Base-by-base conservation (phyloP, 2,797 vertebrate species). In the Podarcis siculus region DNA sequence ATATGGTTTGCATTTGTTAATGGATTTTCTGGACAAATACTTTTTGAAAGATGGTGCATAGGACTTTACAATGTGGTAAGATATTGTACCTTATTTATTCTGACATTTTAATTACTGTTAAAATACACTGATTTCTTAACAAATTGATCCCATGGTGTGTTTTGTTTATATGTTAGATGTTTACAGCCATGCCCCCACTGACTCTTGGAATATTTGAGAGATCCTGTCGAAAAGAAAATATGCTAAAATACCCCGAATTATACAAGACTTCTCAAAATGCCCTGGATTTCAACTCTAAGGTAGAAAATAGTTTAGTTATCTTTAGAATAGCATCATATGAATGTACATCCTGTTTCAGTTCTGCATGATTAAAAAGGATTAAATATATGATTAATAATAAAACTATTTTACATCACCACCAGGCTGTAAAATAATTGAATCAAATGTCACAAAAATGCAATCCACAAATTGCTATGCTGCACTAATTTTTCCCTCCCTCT, bases 1-100 rank as follows among this genome's bases (percentile, higher is more conserved):
- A 98, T 99, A 97, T 99, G 99, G 99, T 99, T 99, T 94, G 99
- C 99, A 8, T 99, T 99, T 86, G 98, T 99, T 92, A 99, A 99
- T 89, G 99, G 99, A 84, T 99, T 99, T 97, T 99, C 99, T 66
- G 99, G 99, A 92, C 99, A 99, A 96, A 99, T 99, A 96, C 98
- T 99, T 79, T 99, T 99, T 95, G 99, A 99, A 93, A 98, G 99
- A 92, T 99, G 99, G 99, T 99, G 98, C 94, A 99, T 99, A 93
- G 99, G 99, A 90, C 97, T 99, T 90, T 99, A 99, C 96, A 99
- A 99, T 15, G 99, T 99, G 98, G 99, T 99, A 97, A 98, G 99
- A 98, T 83, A 13, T 71, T 69, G 67, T 66, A 0, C 69, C 13
- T 82, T 10, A 71, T 88, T 79, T 83, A 10, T 35, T 90, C 82